Conservation (phyloP, 2,888 invertebrate genomes). For the Liposcelis brunnea region DNA sequence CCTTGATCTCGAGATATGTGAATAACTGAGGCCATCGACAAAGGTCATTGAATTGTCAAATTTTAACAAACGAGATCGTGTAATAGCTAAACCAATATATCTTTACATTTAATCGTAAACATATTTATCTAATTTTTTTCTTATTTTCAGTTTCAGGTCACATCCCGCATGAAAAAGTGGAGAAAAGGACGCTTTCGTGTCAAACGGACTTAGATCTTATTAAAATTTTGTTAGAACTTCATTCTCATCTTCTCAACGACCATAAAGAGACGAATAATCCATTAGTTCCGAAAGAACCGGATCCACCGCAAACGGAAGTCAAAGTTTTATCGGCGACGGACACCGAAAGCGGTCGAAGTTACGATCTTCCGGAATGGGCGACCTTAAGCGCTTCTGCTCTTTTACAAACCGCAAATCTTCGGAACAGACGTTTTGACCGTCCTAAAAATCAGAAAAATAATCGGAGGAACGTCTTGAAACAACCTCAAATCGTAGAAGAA, state of each 20-base stretch:
- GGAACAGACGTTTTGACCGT: not conserved
- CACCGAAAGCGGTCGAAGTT: not conserved
- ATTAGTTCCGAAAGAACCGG: not conserved
- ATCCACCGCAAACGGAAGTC: not conserved
- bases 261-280: not conserved
- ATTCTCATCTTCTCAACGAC: not conserved
- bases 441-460: no score
- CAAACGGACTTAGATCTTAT: slow-evolving; percentile 4
- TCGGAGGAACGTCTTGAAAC: no score
- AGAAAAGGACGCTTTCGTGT: slow-evolving; percentile 4
- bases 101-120: no score
- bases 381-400: slow-evolving; percentile 3
- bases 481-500: not conserved
- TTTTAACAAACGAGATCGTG: no score
- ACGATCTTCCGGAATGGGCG: slow-evolving; percentile 1
- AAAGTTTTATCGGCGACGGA: not conserved
- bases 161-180: not conserved
- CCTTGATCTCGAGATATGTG: no score
- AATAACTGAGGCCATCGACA: no score
- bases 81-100: no score
- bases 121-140: no score
- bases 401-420: not conserved
- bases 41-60: no score
- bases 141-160: not conserved
- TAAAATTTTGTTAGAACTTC: not conserved